Evolutionary conservation across 2,888 invertebrate genomes (phyloP).

Genomic region (Noctuana brunneofusca): DNA sequence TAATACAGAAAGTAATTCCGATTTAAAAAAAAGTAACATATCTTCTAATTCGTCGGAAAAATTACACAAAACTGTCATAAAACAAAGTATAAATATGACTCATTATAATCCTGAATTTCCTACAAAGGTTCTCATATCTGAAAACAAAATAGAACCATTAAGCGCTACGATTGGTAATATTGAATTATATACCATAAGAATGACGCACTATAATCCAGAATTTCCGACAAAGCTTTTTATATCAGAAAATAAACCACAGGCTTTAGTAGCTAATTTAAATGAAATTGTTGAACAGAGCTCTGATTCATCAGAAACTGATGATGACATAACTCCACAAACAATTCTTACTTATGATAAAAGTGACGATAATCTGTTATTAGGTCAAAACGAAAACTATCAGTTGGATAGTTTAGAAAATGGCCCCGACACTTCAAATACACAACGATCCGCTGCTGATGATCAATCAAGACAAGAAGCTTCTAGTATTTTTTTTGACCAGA

Average conservation of each 20-base stretch:
- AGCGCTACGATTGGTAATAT: constrained; percentile 54
- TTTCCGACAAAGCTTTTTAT: constrained; percentile 26
- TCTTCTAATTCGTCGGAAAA: constrained; percentile 12
- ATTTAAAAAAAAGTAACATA: constrained; percentile 3
- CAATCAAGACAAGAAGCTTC: background rate
- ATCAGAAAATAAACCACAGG: constrained; percentile 32
- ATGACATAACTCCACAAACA: constrained; percentile 7
- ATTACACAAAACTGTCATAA: constrained; percentile 20
- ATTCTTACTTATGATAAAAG: constrained; percentile 4
- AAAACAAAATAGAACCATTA: constrained; percentile 47
- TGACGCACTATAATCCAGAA: constrained; percentile 20
- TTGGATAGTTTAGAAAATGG: background rate
- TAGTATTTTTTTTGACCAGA: background rate
- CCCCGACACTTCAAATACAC: constrained; percentile 5
- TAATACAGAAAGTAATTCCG: constrained; percentile 20
- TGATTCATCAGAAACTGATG: constrained; percentile 17
- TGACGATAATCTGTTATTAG: constrained; percentile 9
- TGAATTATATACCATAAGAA: constrained; percentile 37
- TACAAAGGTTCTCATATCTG: constrained; percentile 50
- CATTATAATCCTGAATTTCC: constrained; percentile 32
- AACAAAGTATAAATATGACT: constrained; percentile 34
- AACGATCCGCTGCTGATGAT: background rate
- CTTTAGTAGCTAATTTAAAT: constrained; percentile 30
- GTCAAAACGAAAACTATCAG: constrained; percentile 12
- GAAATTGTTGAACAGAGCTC: constrained; percentile 27